These are phyloP conservation scores for Mormyrus hasselquistii DNA, from an alignment of 2,797 vertebrate genomes.

Conservation along the genomic window DNA sequence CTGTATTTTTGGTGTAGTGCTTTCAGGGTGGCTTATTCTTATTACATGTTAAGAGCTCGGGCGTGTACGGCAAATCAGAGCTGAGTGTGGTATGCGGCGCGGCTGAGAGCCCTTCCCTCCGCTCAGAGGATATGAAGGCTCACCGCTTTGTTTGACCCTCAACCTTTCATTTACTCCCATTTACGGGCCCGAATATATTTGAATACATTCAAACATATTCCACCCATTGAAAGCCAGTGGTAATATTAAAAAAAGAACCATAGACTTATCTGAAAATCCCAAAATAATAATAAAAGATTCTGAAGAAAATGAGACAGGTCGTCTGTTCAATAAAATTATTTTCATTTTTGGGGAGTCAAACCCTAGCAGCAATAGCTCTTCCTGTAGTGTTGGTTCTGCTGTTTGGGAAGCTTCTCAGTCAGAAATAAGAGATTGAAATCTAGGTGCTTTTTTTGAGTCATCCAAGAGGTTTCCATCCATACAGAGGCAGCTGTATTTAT, in stretches of 20 bases:
- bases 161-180: neutral
- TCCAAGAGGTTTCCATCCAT: neutral
- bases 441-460: slow-evolving; percentile 21
- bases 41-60: neutral
- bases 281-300: neutral
- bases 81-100: neutral
- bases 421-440: slow-evolving; percentile 2
- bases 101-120: neutral
- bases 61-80: neutral
- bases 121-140: neutral
- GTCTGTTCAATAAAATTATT: neutral
- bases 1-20: neutral
- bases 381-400: neutral
- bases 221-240: neutral
- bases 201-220: neutral
- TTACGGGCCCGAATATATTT: neutral
- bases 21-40: neutral
- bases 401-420: neutral
- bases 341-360: neutral
- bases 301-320: neutral
- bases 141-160: neutral
- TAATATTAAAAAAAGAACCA: neutral
- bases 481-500: neutral
- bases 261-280: neutral
- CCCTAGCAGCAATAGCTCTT: neutral